Evolutionary conservation across 2,113 vertebrate species (phyloP).

Genomic region (Alouatta palliata): DNA sequence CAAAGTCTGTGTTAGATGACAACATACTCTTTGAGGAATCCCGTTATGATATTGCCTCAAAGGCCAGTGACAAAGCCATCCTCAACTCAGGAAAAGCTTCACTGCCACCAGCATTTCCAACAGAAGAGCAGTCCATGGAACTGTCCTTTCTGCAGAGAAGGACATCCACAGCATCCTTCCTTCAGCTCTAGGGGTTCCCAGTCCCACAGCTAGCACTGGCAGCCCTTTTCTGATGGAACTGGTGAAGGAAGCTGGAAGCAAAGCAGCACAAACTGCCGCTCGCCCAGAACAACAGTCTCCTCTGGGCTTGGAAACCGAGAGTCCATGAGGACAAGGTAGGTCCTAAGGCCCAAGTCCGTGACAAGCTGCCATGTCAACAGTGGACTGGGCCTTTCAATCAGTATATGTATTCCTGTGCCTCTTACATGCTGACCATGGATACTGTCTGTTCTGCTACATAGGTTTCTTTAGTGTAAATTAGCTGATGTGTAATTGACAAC

Average conservation of each 20-base stretch:
- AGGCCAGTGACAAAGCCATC: neutral
- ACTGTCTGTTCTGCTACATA: neutral
- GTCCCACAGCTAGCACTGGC: conserved; percentile 40
- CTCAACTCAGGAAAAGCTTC: neutral
- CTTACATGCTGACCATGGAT: too few species aligned
- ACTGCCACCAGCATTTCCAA: conserved; percentile 54
- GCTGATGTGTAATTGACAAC: neutral
- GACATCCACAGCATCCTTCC: neutral
- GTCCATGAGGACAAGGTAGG: conserved; percentile 60
- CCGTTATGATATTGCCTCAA: conserved; percentile 46
- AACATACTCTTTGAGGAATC: conserved; percentile 47
- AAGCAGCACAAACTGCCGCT: neutral
- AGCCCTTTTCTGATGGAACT: neutral
- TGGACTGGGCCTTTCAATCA: neutral
- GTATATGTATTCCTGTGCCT: accelerated
- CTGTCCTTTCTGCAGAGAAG: neutral
- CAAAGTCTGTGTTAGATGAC: conserved; percentile 9
- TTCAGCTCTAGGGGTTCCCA: conserved; percentile 57
- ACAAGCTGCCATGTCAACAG: too few species aligned
- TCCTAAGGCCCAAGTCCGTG: neutral
- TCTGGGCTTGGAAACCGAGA: neutral
- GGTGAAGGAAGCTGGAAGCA: neutral
- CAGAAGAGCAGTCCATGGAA: neutral
- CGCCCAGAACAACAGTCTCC: neutral
- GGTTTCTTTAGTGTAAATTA: neutral